These are phyloP conservation scores for Penaeus indicus DNA, from an alignment of 1,140 invertebrate species.

Conservation along the genomic window DNA sequence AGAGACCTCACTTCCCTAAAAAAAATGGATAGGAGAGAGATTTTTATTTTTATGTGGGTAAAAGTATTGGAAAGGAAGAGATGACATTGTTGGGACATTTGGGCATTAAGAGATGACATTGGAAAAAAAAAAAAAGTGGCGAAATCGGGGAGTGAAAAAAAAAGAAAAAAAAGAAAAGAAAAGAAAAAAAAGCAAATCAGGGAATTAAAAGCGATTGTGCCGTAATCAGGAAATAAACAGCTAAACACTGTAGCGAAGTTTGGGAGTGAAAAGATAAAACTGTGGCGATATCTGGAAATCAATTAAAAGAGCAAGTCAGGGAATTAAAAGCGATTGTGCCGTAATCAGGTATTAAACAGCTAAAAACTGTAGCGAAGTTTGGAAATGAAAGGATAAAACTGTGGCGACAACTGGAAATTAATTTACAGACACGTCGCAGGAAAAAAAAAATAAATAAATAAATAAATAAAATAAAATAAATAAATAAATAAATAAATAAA, in stretches of 20 bases:
- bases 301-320: no score
- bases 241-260: background rate
- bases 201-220: background rate
- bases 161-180: background rate
- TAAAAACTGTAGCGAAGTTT: background rate
- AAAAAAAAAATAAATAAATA: no score
- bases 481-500: no score
- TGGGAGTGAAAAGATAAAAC: no score
- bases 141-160: background rate
- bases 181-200: background rate
- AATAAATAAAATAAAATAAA: no score
- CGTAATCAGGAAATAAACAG: background rate
- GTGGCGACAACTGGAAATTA: no score
- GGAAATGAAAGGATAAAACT: no score
- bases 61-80: background rate
- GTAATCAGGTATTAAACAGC: background rate
- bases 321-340: background rate
- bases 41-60: background rate
- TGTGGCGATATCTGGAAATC: no score
- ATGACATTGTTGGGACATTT: background rate
- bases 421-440: no score
- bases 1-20: constrained; percentile 83
- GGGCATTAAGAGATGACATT: no score
- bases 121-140: background rate
- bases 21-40: constrained; percentile 26